A percentile compares a stretch with the other conserved stretches of the same genome.
These are phyloP conservation scores for Megaceryle alcyon DNA, from an alignment of 2,797 vertebrate genomes.

Conservation along the genomic window DNA sequence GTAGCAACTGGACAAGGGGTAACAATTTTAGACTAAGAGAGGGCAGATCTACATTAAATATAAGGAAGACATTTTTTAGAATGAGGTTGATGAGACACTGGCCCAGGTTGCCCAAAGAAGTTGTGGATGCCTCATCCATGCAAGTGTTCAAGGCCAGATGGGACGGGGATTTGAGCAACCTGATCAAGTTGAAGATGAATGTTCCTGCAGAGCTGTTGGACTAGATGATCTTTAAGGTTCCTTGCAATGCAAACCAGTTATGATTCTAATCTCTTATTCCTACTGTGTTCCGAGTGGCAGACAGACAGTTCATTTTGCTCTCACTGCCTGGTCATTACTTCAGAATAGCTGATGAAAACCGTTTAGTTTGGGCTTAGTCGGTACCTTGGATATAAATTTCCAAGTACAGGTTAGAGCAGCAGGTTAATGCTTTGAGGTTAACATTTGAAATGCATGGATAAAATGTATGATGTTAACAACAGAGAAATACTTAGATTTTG, in stretches of 20 bases:
- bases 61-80: background rate
- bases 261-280: background rate
- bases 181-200: background rate
- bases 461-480: background rate
- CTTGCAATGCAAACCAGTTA: background rate
- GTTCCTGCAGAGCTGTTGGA: background rate
- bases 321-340: background rate
- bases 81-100: background rate
- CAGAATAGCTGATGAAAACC: background rate
- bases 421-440: background rate
- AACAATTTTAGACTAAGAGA: background rate
- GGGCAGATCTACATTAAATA: background rate
- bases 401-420: background rate
- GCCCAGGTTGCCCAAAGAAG: background rate
- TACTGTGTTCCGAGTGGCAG: background rate
- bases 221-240: background rate
- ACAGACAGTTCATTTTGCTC: background rate
- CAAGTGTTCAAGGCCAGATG: background rate
- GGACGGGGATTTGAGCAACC: background rate
- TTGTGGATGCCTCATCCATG: background rate
- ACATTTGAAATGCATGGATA: background rate
- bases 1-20: background rate
- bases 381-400: background rate
- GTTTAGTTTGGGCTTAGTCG: background rate
- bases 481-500: slow-evolving; percentile 1